These are phyloP conservation scores for Epirrhoe tristata DNA, from an alignment of 2,888 invertebrate genomes.

Conservation along the genomic window DNA sequence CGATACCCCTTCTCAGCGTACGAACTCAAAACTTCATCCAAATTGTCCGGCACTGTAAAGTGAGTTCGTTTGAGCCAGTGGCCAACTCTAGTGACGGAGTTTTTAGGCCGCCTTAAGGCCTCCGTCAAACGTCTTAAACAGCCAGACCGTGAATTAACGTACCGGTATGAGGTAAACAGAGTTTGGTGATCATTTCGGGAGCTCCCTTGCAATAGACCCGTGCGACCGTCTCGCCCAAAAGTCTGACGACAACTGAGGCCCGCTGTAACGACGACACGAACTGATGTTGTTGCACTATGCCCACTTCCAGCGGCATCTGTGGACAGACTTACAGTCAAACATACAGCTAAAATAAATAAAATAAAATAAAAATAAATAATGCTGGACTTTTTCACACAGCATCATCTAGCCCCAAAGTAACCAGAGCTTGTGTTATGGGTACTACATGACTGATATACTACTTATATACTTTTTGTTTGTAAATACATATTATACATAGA, in stretches of 20 bases:
- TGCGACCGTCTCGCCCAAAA: conserved; percentile 89
- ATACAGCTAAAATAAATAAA: too few relatives aligned
- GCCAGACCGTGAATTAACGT: conserved; percentile 19
- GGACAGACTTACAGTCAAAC: not conserved
- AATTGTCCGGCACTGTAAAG: conserved; percentile 93
- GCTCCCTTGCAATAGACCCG: conserved; percentile 96
- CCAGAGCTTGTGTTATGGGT: too few relatives aligned
- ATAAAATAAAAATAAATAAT: too few relatives aligned
- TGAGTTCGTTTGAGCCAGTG: too few relatives aligned
- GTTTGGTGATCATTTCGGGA: conserved; percentile 94
- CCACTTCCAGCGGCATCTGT: conserved; percentile 88
- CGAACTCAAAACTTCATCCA: conserved; percentile 90
- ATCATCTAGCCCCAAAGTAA: too few relatives aligned
- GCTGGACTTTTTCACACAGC: too few relatives aligned
- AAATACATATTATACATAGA: too few relatives aligned
- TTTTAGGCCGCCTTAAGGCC: too few relatives aligned
- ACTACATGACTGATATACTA: too few relatives aligned
- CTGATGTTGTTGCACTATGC: conserved; percentile 94
- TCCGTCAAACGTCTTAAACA: too few relatives aligned
- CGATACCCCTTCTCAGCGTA: conserved; percentile 97
- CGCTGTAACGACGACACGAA: conserved; percentile 95
- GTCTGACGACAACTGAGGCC: conserved; percentile 94
- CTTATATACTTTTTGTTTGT: too few relatives aligned
- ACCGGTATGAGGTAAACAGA: conserved; percentile 90
- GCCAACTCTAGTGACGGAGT: too few relatives aligned